These are phyloP conservation scores for Tenthredo scrophulariae DNA, from an alignment of 2,888 invertebrate species.

Conservation along the genomic window DNA sequence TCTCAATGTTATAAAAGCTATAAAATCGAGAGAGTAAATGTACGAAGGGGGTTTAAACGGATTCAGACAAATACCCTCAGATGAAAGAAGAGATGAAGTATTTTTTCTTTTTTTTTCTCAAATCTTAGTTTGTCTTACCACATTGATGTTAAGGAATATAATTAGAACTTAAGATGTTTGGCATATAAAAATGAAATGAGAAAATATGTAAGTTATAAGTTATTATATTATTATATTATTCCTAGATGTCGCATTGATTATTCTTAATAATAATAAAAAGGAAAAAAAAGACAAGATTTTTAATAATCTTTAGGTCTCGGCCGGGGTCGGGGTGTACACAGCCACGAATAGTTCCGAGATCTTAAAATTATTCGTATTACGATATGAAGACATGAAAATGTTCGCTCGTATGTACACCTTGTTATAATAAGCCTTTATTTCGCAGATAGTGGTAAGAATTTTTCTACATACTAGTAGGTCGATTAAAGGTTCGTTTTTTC, in stretches of 20 bases:
- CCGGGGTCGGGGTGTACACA: neutral
- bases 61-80: neutral
- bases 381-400: too few species aligned
- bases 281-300: neutral
- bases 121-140: neutral
- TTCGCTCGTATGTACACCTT: neutral
- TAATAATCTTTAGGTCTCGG: neutral
- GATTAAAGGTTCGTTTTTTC: neutral
- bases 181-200: neutral
- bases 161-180: conserved; percentile 5
- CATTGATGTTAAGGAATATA: neutral
- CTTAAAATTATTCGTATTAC: neutral
- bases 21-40: too few species aligned
- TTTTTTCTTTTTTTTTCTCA: neutral
- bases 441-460: neutral
- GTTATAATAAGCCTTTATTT: neutral
- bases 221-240: conserved; percentile 36
- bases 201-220: conserved; percentile 38
- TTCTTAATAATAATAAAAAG: conserved; percentile 1
- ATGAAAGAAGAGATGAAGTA: neutral
- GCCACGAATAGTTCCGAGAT: neutral
- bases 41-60: neutral
- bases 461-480: neutral
- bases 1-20: neutral
- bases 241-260: conserved; percentile 24